phyloP scores from a whole-genome alignment of 2,113 vertebrate genomes.

The Zapus hudsonius region DNA sequence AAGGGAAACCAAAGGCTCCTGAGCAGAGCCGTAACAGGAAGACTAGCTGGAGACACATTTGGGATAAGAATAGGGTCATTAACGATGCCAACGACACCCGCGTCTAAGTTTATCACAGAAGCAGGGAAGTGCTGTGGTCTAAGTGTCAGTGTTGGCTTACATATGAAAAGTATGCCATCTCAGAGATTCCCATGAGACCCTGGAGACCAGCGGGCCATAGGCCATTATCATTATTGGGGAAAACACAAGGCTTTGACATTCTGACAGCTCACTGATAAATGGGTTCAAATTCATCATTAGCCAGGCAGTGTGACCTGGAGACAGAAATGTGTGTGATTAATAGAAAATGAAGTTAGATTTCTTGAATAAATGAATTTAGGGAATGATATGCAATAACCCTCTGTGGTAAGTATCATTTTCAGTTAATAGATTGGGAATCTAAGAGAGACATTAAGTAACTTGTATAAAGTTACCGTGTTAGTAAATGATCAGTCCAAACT shows the following conservation, averaged over 20 bases:
- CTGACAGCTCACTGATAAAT: neutral
- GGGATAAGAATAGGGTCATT: neutral
- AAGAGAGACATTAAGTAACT: neutral
- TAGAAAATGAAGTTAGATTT: constrained; percentile 7
- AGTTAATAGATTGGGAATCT: neutral
- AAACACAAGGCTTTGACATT: neutral
- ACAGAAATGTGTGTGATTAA: neutral
- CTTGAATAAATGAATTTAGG: neutral
- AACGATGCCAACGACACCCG: neutral
- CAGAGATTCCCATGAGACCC: neutral
- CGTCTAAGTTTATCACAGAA: neutral
- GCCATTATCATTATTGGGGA: too few relatives aligned
- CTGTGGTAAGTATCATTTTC: neutral
- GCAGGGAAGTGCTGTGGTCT: neutral
- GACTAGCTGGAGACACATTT: neutral
- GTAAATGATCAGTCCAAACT: neutral
- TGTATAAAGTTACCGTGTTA: too few relatives aligned
- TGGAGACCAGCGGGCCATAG: neutral
- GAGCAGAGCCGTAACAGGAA: neutral
- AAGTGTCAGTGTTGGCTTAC: neutral
- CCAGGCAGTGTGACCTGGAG: neutral
- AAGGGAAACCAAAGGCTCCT: neutral
- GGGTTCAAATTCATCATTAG: neutral
- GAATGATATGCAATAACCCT: neutral
- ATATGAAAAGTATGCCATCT: neutral